These are phyloP conservation scores for Chrysolina haemoptera DNA, from an alignment of 2,888 invertebrate genomes.

Conservation along the genomic window DNA sequence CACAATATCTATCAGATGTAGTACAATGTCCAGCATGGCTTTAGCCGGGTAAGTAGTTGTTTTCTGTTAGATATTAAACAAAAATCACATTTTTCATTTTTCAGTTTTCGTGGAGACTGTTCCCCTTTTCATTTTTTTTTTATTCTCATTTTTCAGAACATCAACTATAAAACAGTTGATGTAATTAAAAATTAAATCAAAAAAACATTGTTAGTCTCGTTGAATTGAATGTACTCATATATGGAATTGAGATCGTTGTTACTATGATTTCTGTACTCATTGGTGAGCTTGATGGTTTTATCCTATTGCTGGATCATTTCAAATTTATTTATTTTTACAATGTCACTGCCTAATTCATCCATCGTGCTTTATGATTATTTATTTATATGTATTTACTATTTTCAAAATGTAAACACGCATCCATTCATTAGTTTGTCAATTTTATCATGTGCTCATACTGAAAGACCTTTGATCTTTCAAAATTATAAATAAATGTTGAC, in stretches of 20 bases:
- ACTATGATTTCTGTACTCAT: not conserved
- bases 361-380: constrained; percentile 59
- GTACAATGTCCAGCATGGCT: too few relatives aligned
- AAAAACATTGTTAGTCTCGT: too few relatives aligned
- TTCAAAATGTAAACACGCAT: constrained; percentile 2
- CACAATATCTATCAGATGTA: too few relatives aligned
- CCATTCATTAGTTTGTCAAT: constrained; percentile 49
- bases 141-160: too few relatives aligned
- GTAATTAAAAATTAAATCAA: not conserved
- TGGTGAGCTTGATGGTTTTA: not conserved
- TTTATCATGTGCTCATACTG: constrained; percentile 62
- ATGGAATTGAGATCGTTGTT: not conserved
- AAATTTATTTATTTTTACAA: constrained; percentile 63
- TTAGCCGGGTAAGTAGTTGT: too few relatives aligned
- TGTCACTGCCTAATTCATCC: constrained; percentile 65
- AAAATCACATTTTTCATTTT: too few relatives aligned
- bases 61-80: too few relatives aligned
- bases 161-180: too few relatives aligned
- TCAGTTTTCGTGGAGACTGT: too few relatives aligned
- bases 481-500: constrained; percentile 65
- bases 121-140: too few relatives aligned
- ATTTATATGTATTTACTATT: constrained; percentile 37
- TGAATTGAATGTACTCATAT: too few relatives aligned
- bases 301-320: constrained; percentile 5
- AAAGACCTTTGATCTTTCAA: constrained; percentile 43